phyloP scores from a whole-genome alignment of 2,797 vertebrate species.

The Gallinago nigripennis region DNA sequence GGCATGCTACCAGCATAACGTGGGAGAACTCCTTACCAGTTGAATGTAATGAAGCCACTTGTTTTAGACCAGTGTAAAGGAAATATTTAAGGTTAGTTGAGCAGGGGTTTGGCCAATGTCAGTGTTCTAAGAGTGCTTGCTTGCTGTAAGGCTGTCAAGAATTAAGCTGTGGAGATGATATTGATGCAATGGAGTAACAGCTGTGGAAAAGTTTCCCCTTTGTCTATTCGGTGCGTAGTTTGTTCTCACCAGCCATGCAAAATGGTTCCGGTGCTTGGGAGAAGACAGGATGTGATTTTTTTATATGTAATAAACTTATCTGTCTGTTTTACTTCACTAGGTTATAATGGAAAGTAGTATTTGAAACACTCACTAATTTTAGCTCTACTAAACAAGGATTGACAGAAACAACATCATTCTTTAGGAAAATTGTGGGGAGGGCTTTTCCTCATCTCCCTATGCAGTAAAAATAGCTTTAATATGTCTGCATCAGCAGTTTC shows the following conservation, averaged over 20 bases:
- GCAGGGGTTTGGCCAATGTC: neutral
- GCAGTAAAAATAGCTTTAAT: slow-evolving; percentile 44
- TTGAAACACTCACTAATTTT: neutral
- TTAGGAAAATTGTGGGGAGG: neutral
- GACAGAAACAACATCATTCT: neutral
- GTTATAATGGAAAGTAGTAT: slow-evolving; percentile 5
- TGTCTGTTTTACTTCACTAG: neutral
- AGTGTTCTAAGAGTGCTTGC: neutral
- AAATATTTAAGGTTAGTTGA: neutral
- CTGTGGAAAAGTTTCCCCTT: neutral
- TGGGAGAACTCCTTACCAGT: neutral
- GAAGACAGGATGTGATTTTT: neutral
- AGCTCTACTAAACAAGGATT: neutral
- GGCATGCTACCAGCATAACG: neutral
- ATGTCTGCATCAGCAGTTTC: slow-evolving; percentile 26
- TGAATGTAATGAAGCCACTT: neutral
- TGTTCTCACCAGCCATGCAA: neutral
- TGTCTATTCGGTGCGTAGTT: neutral
- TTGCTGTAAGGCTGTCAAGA: neutral
- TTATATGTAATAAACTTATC: neutral
- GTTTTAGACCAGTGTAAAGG: neutral
- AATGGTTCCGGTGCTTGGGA: neutral
- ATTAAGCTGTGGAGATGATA: neutral
- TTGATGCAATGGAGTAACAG: neutral
- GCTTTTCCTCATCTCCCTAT: neutral